phyloP scores from a whole-genome alignment of 2,888 invertebrate genomes.

The Abscondita cerata region DNA sequence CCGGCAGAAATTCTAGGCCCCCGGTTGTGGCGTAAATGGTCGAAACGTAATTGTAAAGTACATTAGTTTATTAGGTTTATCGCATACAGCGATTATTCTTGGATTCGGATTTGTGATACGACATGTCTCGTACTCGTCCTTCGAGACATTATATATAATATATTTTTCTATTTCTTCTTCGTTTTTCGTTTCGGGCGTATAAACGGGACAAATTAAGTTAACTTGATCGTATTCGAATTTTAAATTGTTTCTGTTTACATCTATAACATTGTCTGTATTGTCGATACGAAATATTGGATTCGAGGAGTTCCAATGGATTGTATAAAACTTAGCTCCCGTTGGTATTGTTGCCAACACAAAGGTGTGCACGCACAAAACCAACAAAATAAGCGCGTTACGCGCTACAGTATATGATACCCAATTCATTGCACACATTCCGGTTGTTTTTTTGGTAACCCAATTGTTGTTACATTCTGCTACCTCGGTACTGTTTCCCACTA shows the following conservation, averaged over 20 bases:
- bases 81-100: slow-evolving; percentile 93
- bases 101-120: slow-evolving; percentile 94
- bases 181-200: slow-evolving; percentile 83
- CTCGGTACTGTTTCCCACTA: slow-evolving; percentile 15
- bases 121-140: slow-evolving; percentile 96
- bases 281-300: slow-evolving; percentile 84
- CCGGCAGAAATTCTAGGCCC: slow-evolving; percentile 93
- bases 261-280: slow-evolving; percentile 96
- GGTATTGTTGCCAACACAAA: slow-evolving; percentile 54
- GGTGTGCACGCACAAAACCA: slow-evolving; percentile 51
- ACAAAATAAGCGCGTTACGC: slow-evolving; percentile 49
- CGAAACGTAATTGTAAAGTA: slow-evolving; percentile 96
- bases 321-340: slow-evolving; percentile 58
- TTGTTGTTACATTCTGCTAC: slow-evolving; percentile 27
- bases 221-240: slow-evolving; percentile 96
- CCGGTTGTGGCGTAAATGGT: slow-evolving; percentile 95
- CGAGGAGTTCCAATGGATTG: slow-evolving; percentile 59
- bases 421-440: slow-evolving; percentile 41
- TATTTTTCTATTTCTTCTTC: slow-evolving; percentile 93
- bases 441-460: slow-evolving; percentile 13
- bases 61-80: slow-evolving; percentile 93
- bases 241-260: slow-evolving; percentile 89
- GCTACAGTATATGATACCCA: slow-evolving; percentile 43
- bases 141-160: slow-evolving; percentile 96
- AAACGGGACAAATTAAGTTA: slow-evolving; percentile 93